Evolutionary conservation across 2,888 invertebrate species (phyloP).

Genomic region (Ennomos erosarius): DNA sequence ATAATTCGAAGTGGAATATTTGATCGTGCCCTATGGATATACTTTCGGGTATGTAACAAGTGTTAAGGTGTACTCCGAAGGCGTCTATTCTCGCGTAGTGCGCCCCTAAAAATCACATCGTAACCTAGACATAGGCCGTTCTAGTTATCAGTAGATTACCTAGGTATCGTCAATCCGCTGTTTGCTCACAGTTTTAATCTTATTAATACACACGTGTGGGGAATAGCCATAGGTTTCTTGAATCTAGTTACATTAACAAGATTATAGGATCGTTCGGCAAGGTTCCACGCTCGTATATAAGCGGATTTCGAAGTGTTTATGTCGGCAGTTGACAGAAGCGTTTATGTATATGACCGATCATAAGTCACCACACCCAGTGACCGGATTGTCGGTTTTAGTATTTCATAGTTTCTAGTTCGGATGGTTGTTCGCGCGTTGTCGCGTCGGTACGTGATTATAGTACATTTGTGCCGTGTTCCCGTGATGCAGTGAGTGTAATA

Average conservation of each 20-base stretch:
- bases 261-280: conserved; percentile 87
- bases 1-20: conserved; percentile 83
- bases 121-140: conserved; percentile 88
- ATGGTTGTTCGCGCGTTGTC: conserved; percentile 79
- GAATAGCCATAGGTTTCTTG: conserved; percentile 89
- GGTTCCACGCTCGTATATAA: conserved; percentile 86
- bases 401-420: conserved; percentile 80
- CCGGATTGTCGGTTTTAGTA: conserved; percentile 85
- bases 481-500: conserved; percentile 75
- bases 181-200: conserved; percentile 88
- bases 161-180: conserved; percentile 85
- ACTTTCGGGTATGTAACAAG: conserved; percentile 84
- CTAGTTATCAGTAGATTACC: conserved; percentile 86
- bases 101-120: conserved; percentile 72
- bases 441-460: conserved; percentile 71
- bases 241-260: conserved; percentile 92
- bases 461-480: conserved; percentile 54
- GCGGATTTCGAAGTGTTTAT: conserved; percentile 86
- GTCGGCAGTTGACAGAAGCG: conserved; percentile 87
- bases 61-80: conserved; percentile 64
- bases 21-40: conserved; percentile 86
- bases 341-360: conserved; percentile 87
- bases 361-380: conserved; percentile 87
- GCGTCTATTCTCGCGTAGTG: conserved; percentile 57
- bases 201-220: conserved; percentile 88